phyloP scores from a whole-genome alignment of 2,888 invertebrate genomes.

The Epinotia nisella region DNA sequence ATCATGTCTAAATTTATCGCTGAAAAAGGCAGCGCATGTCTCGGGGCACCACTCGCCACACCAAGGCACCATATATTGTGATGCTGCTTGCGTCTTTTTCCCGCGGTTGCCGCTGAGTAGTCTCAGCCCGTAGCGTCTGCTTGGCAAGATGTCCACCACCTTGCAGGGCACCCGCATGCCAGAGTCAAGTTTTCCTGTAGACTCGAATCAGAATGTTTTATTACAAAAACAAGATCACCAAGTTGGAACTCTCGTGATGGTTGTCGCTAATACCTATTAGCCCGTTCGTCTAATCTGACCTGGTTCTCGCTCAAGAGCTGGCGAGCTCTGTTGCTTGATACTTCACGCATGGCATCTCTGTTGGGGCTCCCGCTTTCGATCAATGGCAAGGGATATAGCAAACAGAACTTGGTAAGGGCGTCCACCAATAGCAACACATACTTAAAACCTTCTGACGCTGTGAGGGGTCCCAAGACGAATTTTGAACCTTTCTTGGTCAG shows the following conservation, averaged over 20 bases:
- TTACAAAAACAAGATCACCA: conserved; percentile 32
- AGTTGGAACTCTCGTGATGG: conserved; percentile 21
- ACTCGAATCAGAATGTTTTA: too few relatives aligned
- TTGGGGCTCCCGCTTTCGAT: conserved; percentile 26
- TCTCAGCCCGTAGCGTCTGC: conserved; percentile 40
- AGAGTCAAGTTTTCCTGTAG: conserved; percentile 37
- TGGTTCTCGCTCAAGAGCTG: conserved; percentile 9
- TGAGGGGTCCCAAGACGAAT: not conserved
- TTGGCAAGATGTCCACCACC: conserved; percentile 26
- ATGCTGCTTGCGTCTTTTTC: conserved; percentile 43
- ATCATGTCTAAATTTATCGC: not conserved
- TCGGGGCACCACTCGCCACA: conserved; percentile 40
- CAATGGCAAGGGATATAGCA: not conserved
- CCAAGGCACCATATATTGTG: conserved; percentile 47
- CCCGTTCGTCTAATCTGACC: not conserved
- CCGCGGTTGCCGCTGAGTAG: conserved; percentile 36
- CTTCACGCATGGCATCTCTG: conserved; percentile 14
- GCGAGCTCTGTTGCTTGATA: not conserved
- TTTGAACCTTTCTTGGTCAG: not conserved
- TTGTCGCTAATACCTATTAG: conserved; percentile 2
- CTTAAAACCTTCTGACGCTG: not conserved
- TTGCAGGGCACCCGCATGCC: conserved; percentile 43
- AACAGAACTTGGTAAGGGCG: too few relatives aligned
- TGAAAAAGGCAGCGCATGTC: conserved; percentile 11
- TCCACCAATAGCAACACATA: too few relatives aligned